Conservation (phyloP, 2,888 invertebrate species). For the Phengaris arion region DNA sequence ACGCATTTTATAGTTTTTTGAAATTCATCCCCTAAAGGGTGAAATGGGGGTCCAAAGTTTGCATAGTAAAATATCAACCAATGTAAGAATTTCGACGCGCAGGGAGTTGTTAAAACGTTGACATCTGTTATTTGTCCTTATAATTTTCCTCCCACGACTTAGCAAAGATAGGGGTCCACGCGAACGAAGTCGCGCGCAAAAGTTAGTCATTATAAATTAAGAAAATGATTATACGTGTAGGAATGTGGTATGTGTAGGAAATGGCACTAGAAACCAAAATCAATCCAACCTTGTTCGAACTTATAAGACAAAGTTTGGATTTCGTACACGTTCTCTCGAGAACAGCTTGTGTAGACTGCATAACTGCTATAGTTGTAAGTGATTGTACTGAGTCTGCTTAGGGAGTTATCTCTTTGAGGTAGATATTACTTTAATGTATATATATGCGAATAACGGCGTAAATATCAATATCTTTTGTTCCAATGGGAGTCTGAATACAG, state of each 20-base stretch:
- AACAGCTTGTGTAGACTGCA: slow-evolving; percentile 6
- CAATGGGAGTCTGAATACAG: background rate
- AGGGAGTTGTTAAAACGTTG: too few species aligned
- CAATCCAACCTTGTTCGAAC: background rate
- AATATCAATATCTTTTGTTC: background rate
- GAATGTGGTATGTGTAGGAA: background rate
- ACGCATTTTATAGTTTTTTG: too few species aligned
- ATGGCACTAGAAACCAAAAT: background rate
- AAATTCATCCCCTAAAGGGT: too few species aligned
- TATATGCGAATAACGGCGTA: background rate
- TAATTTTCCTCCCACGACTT: too few species aligned
- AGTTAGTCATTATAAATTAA: too few species aligned
- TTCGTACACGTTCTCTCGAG: background rate
- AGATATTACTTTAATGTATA: slow-evolving; percentile 16
- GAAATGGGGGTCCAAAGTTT: too few species aligned
- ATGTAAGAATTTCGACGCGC: too few species aligned
- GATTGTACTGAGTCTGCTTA: slow-evolving; percentile 8
- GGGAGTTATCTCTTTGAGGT: slow-evolving; percentile 14
- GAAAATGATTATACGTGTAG: background rate
- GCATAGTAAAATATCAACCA: too few species aligned
- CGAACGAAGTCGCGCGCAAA: too few species aligned
- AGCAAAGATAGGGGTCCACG: too few species aligned
- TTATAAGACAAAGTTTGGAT: background rate
- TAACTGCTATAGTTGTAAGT: slow-evolving; percentile 12
- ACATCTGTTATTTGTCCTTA: too few species aligned